Evolutionary conservation across 2,113 vertebrate species (phyloP), one percentile per base, ranked within the genome.

Genomic region (Paralichthys olivaceus): DNA sequence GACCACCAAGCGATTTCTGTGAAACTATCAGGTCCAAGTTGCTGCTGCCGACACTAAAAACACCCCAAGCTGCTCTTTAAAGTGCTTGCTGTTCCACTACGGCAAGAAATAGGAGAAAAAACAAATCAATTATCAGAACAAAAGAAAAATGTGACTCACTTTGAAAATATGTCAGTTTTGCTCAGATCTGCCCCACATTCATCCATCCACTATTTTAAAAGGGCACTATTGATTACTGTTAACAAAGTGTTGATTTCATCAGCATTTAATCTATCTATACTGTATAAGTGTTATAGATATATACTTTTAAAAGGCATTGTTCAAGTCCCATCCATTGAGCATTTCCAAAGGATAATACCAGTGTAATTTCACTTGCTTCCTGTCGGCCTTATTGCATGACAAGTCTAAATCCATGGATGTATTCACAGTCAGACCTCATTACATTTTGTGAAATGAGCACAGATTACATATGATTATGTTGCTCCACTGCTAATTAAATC

Each of bases 381-480:
- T 71, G 45, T 77, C 25, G 19, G 43, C 58, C 28, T 57, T 74
- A 47, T 66, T 22, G 13, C n/a, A 57, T 61, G 61, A 75, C 43
- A 61, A 22, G 65, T n/a, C 37, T 63, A 63, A 77, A 67, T 23
- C 5, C 54, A 51, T 54, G 61, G 76, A 76, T 76, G 68, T 54
- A 77, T 83, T 73, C 72, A 47, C 55, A 58, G 37, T 80, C 8
- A 0, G 66, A 61, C 65, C 65, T 75, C 62, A 78, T 84, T 60
- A 60, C 3, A 34, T 60, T 69, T 72, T 63, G 25, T 68, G 7
- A 75, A 75, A 81, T 61, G 59, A 72, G 71, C 14, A 56, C 60
- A 78, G 74, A 81, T 72, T 63, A 81, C 57, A 65, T 72, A 22
- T 65, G 63, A 81, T 80, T 77, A 77, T 75, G 34, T 65, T 70